phyloP scores from a whole-genome alignment of 1,140 invertebrate genomes.

The Pectinophora gossypiella region DNA sequence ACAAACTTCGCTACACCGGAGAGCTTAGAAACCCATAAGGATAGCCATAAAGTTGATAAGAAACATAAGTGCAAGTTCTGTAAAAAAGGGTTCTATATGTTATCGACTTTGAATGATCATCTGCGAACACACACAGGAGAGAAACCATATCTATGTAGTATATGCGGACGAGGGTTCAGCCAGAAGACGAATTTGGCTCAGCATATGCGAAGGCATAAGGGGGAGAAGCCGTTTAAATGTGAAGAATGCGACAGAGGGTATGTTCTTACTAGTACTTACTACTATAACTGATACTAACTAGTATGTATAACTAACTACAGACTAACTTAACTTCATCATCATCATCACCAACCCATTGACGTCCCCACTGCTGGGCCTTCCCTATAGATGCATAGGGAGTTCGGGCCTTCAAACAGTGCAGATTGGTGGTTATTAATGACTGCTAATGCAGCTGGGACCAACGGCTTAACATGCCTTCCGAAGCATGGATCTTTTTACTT shows the following conservation, averaged over 20 bases:
- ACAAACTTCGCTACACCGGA: constrained; percentile 52
- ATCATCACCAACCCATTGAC: too few species aligned
- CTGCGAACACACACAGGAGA: constrained; percentile 76
- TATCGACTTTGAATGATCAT: constrained; percentile 76
- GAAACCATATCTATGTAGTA: constrained; percentile 75
- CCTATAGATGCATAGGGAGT: too few species aligned
- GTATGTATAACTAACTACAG: neutral
- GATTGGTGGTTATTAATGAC: too few species aligned
- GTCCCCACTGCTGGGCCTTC: too few species aligned
- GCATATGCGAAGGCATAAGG: constrained; percentile 74
- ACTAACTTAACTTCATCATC: neutral
- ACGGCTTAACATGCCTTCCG: too few species aligned
- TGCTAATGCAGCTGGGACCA: too few species aligned
- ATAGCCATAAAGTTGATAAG: constrained; percentile 72
- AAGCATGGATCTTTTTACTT: too few species aligned
- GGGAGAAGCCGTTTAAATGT: constrained; percentile 75
- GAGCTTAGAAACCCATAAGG: constrained; percentile 43
- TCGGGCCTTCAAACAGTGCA: too few species aligned
- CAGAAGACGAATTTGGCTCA: constrained; percentile 77
- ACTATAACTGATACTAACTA: neutral
- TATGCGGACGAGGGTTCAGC: constrained; percentile 71
- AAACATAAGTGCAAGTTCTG: constrained; percentile 77
- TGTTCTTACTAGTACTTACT: constrained; percentile 11
- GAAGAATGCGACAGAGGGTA: constrained; percentile 65
- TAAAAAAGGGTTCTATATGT: constrained; percentile 75